phyloP scores from a whole-genome alignment of 2,888 invertebrate species.

The Hemithea aestivaria region DNA sequence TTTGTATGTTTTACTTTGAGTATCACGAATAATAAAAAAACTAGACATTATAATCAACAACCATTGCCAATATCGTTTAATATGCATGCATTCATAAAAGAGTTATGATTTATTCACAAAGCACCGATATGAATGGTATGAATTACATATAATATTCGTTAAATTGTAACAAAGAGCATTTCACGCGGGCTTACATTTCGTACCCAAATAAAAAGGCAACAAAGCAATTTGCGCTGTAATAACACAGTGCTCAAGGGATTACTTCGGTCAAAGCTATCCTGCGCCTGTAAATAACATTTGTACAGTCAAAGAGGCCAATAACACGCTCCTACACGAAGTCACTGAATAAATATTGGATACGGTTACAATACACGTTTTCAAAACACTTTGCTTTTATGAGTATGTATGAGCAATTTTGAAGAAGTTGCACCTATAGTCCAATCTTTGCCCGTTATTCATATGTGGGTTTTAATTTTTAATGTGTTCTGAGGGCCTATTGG shows the following conservation, averaged over 20 bases:
- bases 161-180: conserved; percentile 16
- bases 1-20: too few species aligned
- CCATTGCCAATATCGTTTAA: not conserved
- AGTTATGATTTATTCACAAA: conserved; percentile 11
- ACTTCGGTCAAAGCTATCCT: conserved; percentile 23
- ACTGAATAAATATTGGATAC: conserved; percentile 10
- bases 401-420: too few species aligned
- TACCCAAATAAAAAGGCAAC: conserved; percentile 20
- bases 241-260: conserved; percentile 23
- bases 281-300: conserved; percentile 20
- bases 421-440: too few species aligned
- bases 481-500: too few species aligned
- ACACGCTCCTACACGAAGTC: conserved; percentile 4
- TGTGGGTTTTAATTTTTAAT: too few species aligned
- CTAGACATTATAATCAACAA: conserved; percentile 1
- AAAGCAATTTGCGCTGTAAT: conserved; percentile 26
- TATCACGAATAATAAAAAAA: too few species aligned
- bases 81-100: not conserved
- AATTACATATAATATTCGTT: conserved; percentile 17
- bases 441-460: too few species aligned
- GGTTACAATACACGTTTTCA: conserved; percentile 7
- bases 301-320: conserved; percentile 17
- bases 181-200: conserved; percentile 13
- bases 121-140: conserved; percentile 5
- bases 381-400: not conserved